phyloP scores from a whole-genome alignment of 2,113 vertebrate species.

The Ameiurus melas region DNA sequence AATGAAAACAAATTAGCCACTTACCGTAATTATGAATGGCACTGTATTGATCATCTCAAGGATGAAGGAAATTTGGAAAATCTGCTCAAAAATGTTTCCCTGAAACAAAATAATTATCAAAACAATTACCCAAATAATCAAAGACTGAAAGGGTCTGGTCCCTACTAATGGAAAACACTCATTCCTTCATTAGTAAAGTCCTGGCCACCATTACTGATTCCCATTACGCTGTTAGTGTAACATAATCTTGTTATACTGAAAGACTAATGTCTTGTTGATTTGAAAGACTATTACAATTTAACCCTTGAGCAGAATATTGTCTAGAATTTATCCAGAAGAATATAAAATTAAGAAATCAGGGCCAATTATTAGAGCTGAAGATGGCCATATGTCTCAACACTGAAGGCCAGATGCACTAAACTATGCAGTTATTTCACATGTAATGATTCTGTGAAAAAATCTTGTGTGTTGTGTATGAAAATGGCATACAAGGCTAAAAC shows the following conservation, averaged over 20 bases:
- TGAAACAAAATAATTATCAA: constrained; percentile 56
- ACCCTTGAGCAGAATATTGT: background rate
- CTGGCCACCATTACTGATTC: background rate
- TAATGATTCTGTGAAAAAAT: background rate
- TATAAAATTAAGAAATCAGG: background rate
- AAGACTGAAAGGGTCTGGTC: background rate
- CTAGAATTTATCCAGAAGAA: background rate
- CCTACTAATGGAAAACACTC: background rate
- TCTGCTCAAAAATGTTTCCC: constrained; percentile 99
- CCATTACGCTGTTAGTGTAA: background rate
- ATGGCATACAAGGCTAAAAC: background rate
- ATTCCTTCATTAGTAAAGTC: constrained; percentile 9
- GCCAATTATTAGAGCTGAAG: background rate
- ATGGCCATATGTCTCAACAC: background rate
- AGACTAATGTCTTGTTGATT: constrained; percentile 22
- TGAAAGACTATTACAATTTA: background rate
- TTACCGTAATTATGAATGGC: constrained; percentile 96
- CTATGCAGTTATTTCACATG: background rate
- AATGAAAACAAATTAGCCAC: constrained; percentile 53
- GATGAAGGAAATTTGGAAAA: constrained; percentile 90
- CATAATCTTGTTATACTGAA: background rate
- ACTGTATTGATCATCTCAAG: constrained; percentile 98
- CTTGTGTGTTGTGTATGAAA: background rate
- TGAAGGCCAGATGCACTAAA: background rate
- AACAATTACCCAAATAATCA: background rate